phyloP scores from a whole-genome alignment of 2,797 vertebrate species.

The Acanthurus leucopareius region DNA sequence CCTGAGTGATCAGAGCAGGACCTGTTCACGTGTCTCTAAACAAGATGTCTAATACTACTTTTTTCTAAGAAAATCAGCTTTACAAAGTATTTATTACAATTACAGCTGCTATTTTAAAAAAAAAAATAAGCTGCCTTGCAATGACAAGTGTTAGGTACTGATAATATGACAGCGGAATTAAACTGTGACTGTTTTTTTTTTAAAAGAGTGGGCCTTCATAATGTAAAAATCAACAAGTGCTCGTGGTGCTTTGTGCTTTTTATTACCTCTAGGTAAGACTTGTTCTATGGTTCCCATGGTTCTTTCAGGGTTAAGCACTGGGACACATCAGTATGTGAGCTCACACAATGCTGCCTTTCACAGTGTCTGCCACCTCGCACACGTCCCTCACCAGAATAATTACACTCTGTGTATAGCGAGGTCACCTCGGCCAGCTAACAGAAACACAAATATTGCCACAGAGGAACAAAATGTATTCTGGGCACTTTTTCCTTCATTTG shows the following conservation, averaged over 20 bases:
- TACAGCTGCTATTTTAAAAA: constrained; percentile 30
- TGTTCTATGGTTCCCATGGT: constrained; percentile 64
- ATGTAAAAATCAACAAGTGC: constrained; percentile 22
- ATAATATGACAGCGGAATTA: constrained; percentile 16
- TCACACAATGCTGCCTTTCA: constrained; percentile 88
- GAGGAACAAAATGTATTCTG: constrained; percentile 87
- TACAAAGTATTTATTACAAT: constrained; percentile 15
- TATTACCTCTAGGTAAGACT: constrained; percentile 59
- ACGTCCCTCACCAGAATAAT: constrained; percentile 82
- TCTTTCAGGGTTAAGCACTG: constrained; percentile 60
- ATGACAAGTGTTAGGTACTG: not conserved
- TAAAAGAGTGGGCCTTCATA: constrained; percentile 17
- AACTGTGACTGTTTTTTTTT: not conserved
- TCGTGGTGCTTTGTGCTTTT: constrained; percentile 58
- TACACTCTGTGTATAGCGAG: constrained; percentile 82
- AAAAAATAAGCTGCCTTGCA: not conserved
- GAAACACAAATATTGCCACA: constrained; percentile 89
- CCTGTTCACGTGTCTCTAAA: constrained; percentile 45
- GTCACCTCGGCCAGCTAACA: constrained; percentile 85
- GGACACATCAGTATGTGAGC: constrained; percentile 81
- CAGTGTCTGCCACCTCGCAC: constrained; percentile 79
- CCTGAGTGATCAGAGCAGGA: constrained; percentile 65
- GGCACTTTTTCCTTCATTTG: constrained; percentile 78
- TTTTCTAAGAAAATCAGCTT: constrained; percentile 45
- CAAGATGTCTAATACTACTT: constrained; percentile 48